A percentile compares a stretch with the other conserved stretches of the same genome.
Evolutionary conservation across 1,140 invertebrate species (phyloP).

Genomic region (Galendromus occidentalis): DNA sequence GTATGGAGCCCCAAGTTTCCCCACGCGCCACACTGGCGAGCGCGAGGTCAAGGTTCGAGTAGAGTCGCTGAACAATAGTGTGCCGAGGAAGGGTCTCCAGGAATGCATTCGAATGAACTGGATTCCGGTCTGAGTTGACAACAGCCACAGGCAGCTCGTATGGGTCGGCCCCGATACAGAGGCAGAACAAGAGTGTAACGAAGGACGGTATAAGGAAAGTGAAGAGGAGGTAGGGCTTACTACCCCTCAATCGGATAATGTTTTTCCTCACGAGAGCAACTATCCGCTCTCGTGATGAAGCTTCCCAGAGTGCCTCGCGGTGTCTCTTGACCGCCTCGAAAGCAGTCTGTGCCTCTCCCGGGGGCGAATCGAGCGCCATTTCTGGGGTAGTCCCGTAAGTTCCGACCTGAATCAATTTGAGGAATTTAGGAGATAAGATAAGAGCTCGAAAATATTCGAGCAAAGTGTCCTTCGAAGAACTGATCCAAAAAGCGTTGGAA

Average conservation of each 20-base stretch:
- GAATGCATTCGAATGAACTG: constrained; percentile 21
- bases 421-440: no score
- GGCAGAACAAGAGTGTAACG: constrained; percentile 83
- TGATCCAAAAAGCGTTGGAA: no score
- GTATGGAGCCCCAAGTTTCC: constrained; percentile 60
- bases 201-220: constrained; percentile 73
- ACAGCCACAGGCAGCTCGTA: constrained; percentile 58
- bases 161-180: constrained; percentile 76
- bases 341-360: no score
- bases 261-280: constrained; percentile 74
- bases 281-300: no score
- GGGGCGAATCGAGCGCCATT: no score
- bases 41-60: constrained; percentile 40
- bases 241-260: constrained; percentile 72
- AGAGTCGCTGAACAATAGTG: constrained; percentile 39
- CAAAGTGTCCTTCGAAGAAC: no score
- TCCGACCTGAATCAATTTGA: no score
- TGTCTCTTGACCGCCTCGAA: no score
- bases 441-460: no score
- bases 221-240: constrained; percentile 73
- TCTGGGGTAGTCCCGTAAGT: no score
- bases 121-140: constrained; percentile 50
- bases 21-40: constrained; percentile 46
- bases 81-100: not conserved
- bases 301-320: not conserved